Base-by-base conservation (phyloP, 2,113 vertebrate species). In the Serilophus lunatus region DNA sequence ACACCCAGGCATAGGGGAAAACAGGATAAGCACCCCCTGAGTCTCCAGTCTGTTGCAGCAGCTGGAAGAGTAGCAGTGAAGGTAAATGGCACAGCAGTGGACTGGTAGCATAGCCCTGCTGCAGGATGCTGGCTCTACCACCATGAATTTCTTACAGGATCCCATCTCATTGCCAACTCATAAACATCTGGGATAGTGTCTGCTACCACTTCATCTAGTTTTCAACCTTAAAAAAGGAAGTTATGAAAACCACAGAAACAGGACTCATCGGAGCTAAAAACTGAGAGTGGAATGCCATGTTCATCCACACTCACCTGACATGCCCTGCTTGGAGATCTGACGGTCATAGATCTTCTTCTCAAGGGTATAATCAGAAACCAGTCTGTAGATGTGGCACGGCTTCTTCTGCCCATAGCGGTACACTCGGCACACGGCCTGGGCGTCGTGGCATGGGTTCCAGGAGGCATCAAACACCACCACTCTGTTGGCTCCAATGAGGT, bases 331-430 rank as follows among this genome's bases (percentile, higher is more conserved):
- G 88, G 99, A 99, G 93, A 99, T 99, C 97, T 99, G 99, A 76
- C 99, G 98, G 94, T 99, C 99, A 54, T 99, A 99, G 91, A 99
- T 99, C 98, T 99, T 99, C 98, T 99, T 99, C 98, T 99, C 99
- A 69, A 99, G 97, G 44, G 99, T 99, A 93, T 98, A 99, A 97
- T 99, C 99, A 57, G 99, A 99, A 88, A 99, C 99, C 35, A 99
- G 98, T 14, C 99, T 98, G 96, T 99, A 99, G 95, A 99, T 99
- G 96, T 98, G 97, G 96, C 99, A 99, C 0, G 99, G 98, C 94
- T 99, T 99, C 97, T 96, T 99, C 98, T 99, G 99, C 71, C 99
- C 99, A 0, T 99, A 99, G 82, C 99, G 99, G 95, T 99, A 99
- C 69, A 99, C 99, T 14, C 99, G 97, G 74, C 99, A 99, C 68